Percentiles rank a stretch among this genome's conserved stretches.
phyloP scores from a whole-genome alignment of 2,113 vertebrate species.

The Silurus meridionalis region DNA sequence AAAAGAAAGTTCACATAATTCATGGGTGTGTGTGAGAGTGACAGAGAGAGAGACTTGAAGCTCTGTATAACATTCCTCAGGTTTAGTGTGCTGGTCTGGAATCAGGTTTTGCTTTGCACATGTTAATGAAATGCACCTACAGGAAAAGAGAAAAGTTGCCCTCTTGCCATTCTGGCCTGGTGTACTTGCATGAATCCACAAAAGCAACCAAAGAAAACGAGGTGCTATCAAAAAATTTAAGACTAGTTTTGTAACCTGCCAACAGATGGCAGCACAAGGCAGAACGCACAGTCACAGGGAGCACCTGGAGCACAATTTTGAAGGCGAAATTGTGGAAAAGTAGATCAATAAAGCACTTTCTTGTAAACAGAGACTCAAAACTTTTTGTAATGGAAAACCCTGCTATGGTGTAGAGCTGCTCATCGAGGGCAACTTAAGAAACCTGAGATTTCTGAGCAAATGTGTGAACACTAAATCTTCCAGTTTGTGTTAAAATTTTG shows the following conservation, averaged over 20 bases:
- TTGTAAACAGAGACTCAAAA: too few relatives aligned
- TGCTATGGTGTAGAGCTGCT: background rate
- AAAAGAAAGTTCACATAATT: too few relatives aligned
- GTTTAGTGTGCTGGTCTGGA: background rate
- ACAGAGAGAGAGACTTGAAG: conserved; percentile 13
- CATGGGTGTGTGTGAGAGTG: conserved; percentile 13
- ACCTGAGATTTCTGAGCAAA: background rate
- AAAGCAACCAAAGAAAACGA: background rate
- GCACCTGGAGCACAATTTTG: too few relatives aligned
- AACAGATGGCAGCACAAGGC: too few relatives aligned
- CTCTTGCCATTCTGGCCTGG: too few relatives aligned
- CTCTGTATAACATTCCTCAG: background rate
- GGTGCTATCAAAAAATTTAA: too few relatives aligned
- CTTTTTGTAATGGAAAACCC: too few relatives aligned
- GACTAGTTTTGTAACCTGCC: too few relatives aligned
- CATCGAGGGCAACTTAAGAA: background rate
- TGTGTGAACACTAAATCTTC: background rate
- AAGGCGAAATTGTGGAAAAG: too few relatives aligned
- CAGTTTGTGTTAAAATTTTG: background rate
- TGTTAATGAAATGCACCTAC: background rate
- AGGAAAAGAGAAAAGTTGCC: background rate
- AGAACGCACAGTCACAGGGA: too few relatives aligned
- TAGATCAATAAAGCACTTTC: too few relatives aligned
- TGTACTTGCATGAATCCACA: background rate
- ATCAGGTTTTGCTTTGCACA: background rate